These are phyloP conservation scores for Aleiodes sp. DNA, from an alignment of 1,140 invertebrate genomes.

Conservation along the genomic window DNA sequence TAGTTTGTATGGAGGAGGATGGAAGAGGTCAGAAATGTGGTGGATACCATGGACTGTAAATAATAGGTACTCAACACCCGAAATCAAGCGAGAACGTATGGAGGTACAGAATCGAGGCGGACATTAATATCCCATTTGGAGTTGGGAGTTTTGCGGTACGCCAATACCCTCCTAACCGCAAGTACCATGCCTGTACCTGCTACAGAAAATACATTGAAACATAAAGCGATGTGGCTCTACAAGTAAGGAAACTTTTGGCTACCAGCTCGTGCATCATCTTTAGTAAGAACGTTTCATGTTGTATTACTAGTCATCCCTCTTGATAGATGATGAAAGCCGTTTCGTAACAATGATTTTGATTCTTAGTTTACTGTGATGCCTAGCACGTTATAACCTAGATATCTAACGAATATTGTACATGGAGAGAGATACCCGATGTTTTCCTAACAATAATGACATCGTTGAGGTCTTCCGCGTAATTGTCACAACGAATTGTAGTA, in stretches of 20 bases:
- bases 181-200: not conserved
- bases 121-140: constrained; percentile 62
- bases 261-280: not conserved
- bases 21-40: too few relatives aligned
- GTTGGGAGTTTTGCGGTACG: constrained; percentile 55
- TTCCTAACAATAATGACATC: too few relatives aligned
- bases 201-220: not conserved
- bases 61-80: not conserved
- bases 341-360: too few relatives aligned
- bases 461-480: too few relatives aligned
- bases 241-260: not conserved
- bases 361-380: too few relatives aligned
- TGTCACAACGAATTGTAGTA: too few relatives aligned
- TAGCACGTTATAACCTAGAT: too few relatives aligned
- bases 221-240: constrained; percentile 8
- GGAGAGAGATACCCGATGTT: too few relatives aligned
- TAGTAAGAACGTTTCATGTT: not conserved
- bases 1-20: not conserved
- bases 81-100: not conserved
- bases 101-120: constrained; percentile 15
- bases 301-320: not conserved
- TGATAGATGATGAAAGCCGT: not conserved
- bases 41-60: constrained; percentile 7
- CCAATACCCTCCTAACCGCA: constrained; percentile 13
- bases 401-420: too few relatives aligned